Evolutionary conservation across 2,797 vertebrate species (phyloP), one percentile per base, ranked within the genome.

Genomic region (Lepus oiostolus): DNA sequence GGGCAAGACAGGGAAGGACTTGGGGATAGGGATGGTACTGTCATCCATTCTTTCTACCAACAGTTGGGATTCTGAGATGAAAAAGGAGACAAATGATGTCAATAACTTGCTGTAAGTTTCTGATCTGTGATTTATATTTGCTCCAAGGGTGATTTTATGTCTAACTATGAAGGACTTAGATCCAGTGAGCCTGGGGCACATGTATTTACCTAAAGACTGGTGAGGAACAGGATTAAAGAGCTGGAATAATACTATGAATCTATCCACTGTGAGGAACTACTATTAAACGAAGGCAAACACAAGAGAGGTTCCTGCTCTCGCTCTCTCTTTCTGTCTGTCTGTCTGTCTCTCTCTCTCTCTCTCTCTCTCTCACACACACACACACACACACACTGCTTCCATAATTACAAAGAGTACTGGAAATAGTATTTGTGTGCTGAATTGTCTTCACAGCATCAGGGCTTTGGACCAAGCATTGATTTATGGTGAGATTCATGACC

Each of bases 401-500:
- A 28, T 35, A 47, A 50, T 92, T 90, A 80, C 50, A 88, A 76
- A 89, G 58, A 71, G 3, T 79, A 75, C 30, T 68, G 70, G n/a
- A 83, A 65, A 28, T 5, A 84, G 7, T 68, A 42, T 68, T 71
- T 71, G 70, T 26, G 65, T 71, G 42, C n/a, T 60, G 65, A 35
- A n/a, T 22, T 50, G 14, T 84, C 62, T 92, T 19, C 0, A 58
- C 63, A 60, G 75, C 14, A 88, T 76, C 1, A 9, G 47, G 62
- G 9, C 54, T 90, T 85, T 65, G 42, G 50, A 82, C 12, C 24
- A 52, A 85, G 89, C 68, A 74, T 38, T 32, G 70, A n/a, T 65
- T 93, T 89, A 42, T 90, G 60, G 90, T 4, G 3, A 30, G 42
- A 84, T 93, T 86, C 24, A 54, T 21, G 68, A 94, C n/a, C 38